phyloP scores from a whole-genome alignment of 53 echinoderm and acorn worm genomes.

The Holothuria scabra region DNA sequence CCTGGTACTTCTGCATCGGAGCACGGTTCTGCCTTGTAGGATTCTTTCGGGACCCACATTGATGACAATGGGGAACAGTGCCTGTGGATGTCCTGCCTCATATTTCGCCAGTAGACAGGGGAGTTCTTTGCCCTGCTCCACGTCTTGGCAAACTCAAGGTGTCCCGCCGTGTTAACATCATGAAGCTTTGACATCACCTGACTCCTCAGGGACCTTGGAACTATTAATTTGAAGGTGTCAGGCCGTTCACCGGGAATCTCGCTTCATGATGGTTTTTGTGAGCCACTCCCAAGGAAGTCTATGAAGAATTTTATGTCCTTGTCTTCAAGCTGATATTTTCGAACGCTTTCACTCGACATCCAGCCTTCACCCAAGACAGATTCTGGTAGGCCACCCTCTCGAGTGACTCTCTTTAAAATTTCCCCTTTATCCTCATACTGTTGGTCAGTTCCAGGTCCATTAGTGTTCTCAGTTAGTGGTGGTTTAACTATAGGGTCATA shows the following conservation, averaged over 20 bases:
- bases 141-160: too few species aligned
- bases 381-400: not conserved
- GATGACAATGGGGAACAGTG: too few species aligned
- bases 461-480: too few species aligned
- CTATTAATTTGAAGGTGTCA: conserved; percentile 19
- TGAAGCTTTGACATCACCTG: conserved; percentile 17
- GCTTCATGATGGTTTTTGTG: conserved; percentile 1
- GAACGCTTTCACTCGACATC: conserved; percentile 8
- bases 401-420: too few species aligned
- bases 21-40: conserved; percentile 4
- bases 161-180: too few species aligned
- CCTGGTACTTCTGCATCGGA: not conserved
- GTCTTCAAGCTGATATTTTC: conserved; percentile 11
- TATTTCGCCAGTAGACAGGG: too few species aligned
- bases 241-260: conserved; percentile 2
- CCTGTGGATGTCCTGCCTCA: too few species aligned
- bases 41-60: too few species aligned
- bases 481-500: too few species aligned
- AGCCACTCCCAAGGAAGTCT: not conserved
- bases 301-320: conserved; percentile 3
- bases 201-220: not conserved
- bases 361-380: not conserved
- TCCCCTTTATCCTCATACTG: too few species aligned
- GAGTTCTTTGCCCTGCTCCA: too few species aligned
- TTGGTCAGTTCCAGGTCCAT: too few species aligned